Evolutionary conservation across 2,888 invertebrate species (phyloP), one percentile per base, ranked within the genome.

Genomic region (Caenorhabditis sinica): DNA sequence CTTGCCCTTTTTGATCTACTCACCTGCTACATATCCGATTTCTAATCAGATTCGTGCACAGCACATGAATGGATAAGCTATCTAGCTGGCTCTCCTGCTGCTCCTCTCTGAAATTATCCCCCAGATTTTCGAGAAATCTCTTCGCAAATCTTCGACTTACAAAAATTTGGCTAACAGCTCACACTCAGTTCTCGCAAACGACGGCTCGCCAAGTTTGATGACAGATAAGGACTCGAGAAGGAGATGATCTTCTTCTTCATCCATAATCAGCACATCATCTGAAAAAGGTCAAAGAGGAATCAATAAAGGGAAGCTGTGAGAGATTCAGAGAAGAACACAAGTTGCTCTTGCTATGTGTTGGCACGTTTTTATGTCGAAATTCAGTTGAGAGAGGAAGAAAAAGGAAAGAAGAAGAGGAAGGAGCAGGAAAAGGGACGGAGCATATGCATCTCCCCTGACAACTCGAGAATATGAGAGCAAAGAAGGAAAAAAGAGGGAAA

Each of bases 1-100:
- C 40, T n/a, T n/a, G n/a, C n/a, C n/a, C n/a, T n/a, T n/a, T n/a
- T n/a, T n/a, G n/a, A 40, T 17, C n/a, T 17, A 69, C 73, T 60
- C 30, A 82, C 82, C 36, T 71, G 68, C 77, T 53, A 33, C 83
- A 83, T 23, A 83, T 71, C 20, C 83, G 80, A 71, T 83, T 83
- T 43, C 65, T 53, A 5, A 83, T 56, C n/a, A 83, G 43, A 45
- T 83, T 75, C 5, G 43, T 75, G 51, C 49, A 69, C 8, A 83
- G 23, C 9, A 65, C 45, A 33, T 73, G 63, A 11, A 83, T 17
- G 0, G 20, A 23, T 56, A 79, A 40, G 53, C 79, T 79, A 61
- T 79, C 79, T 45, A 72, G 40, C 17, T 56, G 40, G 23, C 3
- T 61, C 17, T 79, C 79, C n/a, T 58, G 65, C 17, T 69, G 69